Conservation (phyloP, 2,888 invertebrate species). For the Hirtodrosophila duncani region DNA sequence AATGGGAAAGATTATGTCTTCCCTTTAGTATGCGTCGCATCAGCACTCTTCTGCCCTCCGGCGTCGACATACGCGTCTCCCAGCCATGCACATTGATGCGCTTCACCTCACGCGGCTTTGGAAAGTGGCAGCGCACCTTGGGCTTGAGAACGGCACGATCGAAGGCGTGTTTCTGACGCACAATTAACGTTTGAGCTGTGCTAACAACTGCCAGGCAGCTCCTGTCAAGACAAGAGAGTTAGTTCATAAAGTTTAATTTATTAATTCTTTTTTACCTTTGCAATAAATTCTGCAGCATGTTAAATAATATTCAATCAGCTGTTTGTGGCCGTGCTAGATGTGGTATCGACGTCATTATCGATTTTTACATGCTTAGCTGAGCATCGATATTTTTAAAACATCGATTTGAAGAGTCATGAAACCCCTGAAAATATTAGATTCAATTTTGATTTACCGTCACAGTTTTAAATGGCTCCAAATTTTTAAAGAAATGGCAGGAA, state of each 20-base stretch:
- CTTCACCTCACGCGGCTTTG: conserved; percentile 85
- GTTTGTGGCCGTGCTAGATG: too few species aligned
- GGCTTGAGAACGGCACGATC: conserved; percentile 68
- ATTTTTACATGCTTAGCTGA: too few species aligned
- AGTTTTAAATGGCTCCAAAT: too few species aligned
- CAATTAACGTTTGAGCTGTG: conserved; percentile 52
- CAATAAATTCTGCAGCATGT: conserved; percentile 61
- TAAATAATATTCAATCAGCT: conserved; percentile 44
- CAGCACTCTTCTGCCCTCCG: conserved; percentile 83
- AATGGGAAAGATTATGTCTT: conserved; percentile 84
- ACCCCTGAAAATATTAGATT: too few species aligned
- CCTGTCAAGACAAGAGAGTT: conserved; percentile 21
- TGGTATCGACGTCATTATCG: too few species aligned
- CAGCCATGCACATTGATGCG: conserved; percentile 86
- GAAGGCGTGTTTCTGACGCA: conserved; percentile 72
- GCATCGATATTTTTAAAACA: too few species aligned
- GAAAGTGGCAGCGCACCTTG: conserved; percentile 81
- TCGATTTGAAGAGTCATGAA: too few species aligned
- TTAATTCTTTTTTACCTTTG: conserved; percentile 50
- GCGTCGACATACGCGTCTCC: conserved; percentile 84
- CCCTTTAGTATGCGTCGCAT: conserved; percentile 89
- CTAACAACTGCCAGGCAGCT: conserved; percentile 41
- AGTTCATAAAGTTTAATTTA: conserved; percentile 4
- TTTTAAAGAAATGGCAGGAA: too few species aligned
- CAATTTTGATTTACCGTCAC: too few species aligned